Conservation (phyloP, 2,113 vertebrate genomes). For the Talpa occidentalis region DNA sequence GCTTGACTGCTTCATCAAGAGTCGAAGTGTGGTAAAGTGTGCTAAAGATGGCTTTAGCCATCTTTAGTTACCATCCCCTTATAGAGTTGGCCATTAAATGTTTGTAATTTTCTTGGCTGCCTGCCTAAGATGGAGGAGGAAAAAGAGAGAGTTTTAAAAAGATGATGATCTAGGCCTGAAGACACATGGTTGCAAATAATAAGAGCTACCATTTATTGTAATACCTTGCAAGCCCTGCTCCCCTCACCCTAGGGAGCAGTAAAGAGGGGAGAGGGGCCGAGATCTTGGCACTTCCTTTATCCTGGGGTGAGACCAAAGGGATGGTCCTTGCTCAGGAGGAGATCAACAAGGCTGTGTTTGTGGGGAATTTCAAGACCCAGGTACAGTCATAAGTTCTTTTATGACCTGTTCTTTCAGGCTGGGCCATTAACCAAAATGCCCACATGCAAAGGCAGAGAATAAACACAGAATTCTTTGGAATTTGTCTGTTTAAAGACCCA, state of each 20-base stretch:
- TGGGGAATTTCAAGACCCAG: too few species aligned
- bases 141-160: neutral
- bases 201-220: neutral
- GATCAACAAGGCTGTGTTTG: too few species aligned
- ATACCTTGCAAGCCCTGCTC: neutral
- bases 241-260: too few species aligned
- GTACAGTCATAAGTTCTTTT: too few species aligned
- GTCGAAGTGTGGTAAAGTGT: neutral
- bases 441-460: constrained; percentile 90
- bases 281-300: too few species aligned
- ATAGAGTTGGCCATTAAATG: neutral
- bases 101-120: neutral
- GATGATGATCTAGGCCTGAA: neutral
- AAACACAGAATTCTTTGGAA: constrained; percentile 89
- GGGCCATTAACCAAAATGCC: constrained; percentile 90
- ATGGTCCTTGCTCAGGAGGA: too few species aligned
- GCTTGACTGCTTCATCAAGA: neutral
- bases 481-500: constrained; percentile 92
- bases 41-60: neutral
- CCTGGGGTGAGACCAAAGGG: too few species aligned
- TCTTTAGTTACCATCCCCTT: neutral
- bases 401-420: constrained; percentile 85
- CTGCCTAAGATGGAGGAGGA: neutral
- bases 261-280: too few species aligned
- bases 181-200: neutral